Base-by-base conservation (phyloP, 2,113 vertebrate species). In the Seriola dumerili region DNA sequence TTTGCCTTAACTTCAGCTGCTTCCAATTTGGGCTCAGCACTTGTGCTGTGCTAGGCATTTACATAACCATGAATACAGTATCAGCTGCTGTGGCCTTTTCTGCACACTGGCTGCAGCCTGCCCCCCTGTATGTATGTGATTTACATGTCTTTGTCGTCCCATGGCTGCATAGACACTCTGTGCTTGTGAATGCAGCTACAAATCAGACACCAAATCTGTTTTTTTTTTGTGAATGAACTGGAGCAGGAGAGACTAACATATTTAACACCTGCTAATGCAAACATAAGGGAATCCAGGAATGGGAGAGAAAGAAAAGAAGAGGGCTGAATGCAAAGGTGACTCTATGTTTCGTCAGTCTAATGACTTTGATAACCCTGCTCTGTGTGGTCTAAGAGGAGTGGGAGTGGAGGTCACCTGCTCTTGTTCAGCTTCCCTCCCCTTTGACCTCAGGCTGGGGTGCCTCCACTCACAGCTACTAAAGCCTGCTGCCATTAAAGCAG, bases 11-110 rank as follows among this genome's bases (percentile, higher is more conserved):
- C 83, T 71, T 89, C 90, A 93, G 86, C 92, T 93, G 91, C 83
- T 93, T 93, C 85, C 86, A 92, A 89, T 94, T 91, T 88, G 38
- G 70, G 42, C 79, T 85, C 58, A 59, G 81, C 82, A 75, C 85
- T 89, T 85, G 85, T 81, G 69, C 83, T 84, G 77, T 58, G 32
- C 68, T 78, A 42, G 34, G 52, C 81, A 89, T 92, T 90, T 87
- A 86, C 83, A 90, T 85, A 87, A 77, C 76, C 40, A 83, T 77
- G 78, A 90, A 80, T 77, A 23, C 23, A 23, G 23, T 23, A 78
- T 89, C 85, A 88, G 84, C 92, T 85, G 92, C 88, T 81, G 74
- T 68, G 79, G 82, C 63, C 42, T 59, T 68, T 67, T 72, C 73
- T 88, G 75, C 76, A 62, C 3, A 1, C 38, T 42, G 61, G 29